phyloP scores from a whole-genome alignment of 2,113 vertebrate species.

The Herpetotheres cachinnans region DNA sequence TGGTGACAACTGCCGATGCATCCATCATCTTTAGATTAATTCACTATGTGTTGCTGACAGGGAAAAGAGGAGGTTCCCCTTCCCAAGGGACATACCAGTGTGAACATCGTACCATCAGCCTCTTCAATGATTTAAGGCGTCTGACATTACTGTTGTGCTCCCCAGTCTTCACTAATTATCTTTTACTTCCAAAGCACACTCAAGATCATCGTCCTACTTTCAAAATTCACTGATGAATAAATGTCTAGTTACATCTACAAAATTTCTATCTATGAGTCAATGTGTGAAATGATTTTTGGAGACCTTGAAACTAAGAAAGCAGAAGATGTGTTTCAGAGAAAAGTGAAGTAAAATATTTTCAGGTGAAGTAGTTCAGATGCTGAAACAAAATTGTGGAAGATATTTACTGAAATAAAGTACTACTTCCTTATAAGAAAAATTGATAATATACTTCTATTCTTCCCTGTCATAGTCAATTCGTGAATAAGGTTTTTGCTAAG shows the following conservation, averaged over 20 bases:
- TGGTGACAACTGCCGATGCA: neutral
- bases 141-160: neutral
- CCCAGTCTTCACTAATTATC: neutral
- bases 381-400: neutral
- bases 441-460: neutral
- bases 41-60: neutral
- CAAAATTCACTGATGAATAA: neutral
- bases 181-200: neutral
- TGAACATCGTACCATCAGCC: neutral
- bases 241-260: neutral
- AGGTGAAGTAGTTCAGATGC: neutral
- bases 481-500: neutral
- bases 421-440: neutral
- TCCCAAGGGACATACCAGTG: neutral
- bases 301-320: neutral
- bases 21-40: neutral
- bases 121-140: neutral
- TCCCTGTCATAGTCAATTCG: neutral
- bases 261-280: neutral
- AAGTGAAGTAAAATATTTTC: neutral
- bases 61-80: neutral
- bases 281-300: neutral
- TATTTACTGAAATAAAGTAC: neutral
- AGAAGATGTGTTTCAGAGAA: neutral
- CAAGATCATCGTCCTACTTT: neutral